Evolutionary conservation across 2,113 vertebrate species (phyloP).

Genomic region (Mustelus asterias): DNA sequence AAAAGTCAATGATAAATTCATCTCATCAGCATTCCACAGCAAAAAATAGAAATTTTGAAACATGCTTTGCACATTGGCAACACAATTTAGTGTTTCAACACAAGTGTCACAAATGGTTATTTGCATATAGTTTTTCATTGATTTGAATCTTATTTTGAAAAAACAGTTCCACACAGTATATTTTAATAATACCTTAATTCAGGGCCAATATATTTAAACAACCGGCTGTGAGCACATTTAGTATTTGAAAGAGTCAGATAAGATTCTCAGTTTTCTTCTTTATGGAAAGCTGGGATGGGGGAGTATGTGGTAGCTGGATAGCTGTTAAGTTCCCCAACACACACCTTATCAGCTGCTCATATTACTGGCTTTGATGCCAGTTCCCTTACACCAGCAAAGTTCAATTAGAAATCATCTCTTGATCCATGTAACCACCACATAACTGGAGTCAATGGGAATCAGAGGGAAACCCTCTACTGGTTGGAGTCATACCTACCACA

Average conservation of each 20-base stretch:
- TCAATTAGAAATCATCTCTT: no score
- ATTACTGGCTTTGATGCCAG: no score
- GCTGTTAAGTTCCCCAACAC: no score
- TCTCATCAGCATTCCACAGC: neutral
- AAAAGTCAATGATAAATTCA: neutral
- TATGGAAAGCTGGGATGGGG: no score
- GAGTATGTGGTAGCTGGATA: no score
- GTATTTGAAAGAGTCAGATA: neutral
- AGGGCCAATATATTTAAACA: neutral
- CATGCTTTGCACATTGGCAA: neutral
- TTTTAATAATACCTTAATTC: neutral
- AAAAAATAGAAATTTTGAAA: neutral
- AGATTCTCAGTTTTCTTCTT: neutral
- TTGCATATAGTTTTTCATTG: neutral
- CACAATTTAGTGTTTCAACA: neutral
- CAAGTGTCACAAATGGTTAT: neutral
- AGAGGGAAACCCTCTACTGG: no score
- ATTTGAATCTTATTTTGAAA: conserved; percentile 10
- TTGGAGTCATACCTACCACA: no score
- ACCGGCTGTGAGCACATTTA: neutral
- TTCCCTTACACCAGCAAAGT: no score
- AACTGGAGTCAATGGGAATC: no score
- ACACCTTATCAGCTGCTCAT: no score
- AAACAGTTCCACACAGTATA: neutral
- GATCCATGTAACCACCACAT: no score